Evolutionary conservation across 2,888 invertebrate genomes (phyloP), one percentile per base, ranked within the genome.

Genomic region (Caenorhabditis afra): DNA sequence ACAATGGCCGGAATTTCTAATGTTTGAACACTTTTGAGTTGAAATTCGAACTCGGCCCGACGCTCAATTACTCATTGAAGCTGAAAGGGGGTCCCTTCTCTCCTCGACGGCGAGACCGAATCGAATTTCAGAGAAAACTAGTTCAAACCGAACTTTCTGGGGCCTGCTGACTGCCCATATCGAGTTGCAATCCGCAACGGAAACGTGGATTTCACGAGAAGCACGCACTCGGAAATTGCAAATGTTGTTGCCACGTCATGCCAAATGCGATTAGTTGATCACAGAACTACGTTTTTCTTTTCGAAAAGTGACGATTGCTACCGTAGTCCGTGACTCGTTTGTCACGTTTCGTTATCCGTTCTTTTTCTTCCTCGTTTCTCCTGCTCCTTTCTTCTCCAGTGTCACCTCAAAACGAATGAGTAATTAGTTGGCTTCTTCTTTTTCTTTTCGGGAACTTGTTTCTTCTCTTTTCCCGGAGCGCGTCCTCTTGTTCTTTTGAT

Each of bases 51-150:
- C 73, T 64, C 73, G 64, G 64, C 57, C 64, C 73, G 64, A 73
- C 64, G 64, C 64, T 73, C 73, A 73, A 73, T 73, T 73, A 73
- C 73, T 57, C 73, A 64, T 73, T 73, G 73, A 58, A 64, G 73
- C 71, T 29, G 29, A 29, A 29, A 29, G 29, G 29, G n/a, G 64
- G 49, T 52, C 37, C 37, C 35, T 35, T 23, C 62, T 20, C 50
- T 16, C n/a, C n/a, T n/a, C n/a, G n/a, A n/a, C 44, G 45, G 23
- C 53, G 53, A 53, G 29, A 22, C 61, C 61, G 68, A 59, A 39
- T 73, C 64, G 55, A 64, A 73, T 73, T 73, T 73, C 73, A 64
- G 73, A 49, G 73, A 49, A n/a, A 18, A 57, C 45, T 41, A 52
- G 59, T 59, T 52, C 41, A 49, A 45, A 52, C 52, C 29, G 39